Evolutionary conservation across 2,113 vertebrate genomes (phyloP).

Genomic region (Nesogale talazaci): DNA sequence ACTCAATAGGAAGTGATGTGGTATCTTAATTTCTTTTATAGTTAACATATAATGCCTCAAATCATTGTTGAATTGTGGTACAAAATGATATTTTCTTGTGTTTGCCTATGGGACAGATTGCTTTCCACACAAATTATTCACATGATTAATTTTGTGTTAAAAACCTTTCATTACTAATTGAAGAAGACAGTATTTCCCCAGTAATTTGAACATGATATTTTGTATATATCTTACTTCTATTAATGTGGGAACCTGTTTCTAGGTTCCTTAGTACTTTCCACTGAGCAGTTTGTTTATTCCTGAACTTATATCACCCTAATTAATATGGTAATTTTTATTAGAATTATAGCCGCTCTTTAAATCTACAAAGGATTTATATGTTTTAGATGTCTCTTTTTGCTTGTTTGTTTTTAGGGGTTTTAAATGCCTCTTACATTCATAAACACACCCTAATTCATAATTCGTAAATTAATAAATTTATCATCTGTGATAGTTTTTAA

Average conservation of each 20-base stretch:
- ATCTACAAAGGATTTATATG: neutral
- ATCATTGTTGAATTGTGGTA: neutral
- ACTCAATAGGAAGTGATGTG: constrained; percentile 22
- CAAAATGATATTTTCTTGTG: neutral
- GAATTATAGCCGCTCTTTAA: neutral
- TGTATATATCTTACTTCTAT: neutral
- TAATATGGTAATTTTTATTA: constrained; percentile 16
- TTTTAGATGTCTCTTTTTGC: neutral
- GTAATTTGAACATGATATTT: neutral
- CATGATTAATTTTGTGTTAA: neutral
- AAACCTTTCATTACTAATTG: neutral
- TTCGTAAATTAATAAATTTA: too few relatives aligned
- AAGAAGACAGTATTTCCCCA: neutral
- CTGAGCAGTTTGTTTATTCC: neutral
- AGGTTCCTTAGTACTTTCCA: neutral
- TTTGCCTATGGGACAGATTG: neutral
- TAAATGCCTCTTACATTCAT: neutral
- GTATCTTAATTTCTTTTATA: constrained; percentile 39
- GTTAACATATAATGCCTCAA: constrained; percentile 20
- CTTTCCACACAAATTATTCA: constrained; percentile 1
- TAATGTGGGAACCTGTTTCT: neutral
- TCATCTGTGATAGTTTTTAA: neutral
- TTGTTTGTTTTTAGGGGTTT: too few relatives aligned
- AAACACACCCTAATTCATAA: neutral
- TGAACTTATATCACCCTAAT: neutral